A percentile compares a stretch with the other conserved stretches of the same genome.
Evolutionary conservation across 2,797 vertebrate genomes (phyloP).

Genomic region (Scyliorhinus canicula): DNA sequence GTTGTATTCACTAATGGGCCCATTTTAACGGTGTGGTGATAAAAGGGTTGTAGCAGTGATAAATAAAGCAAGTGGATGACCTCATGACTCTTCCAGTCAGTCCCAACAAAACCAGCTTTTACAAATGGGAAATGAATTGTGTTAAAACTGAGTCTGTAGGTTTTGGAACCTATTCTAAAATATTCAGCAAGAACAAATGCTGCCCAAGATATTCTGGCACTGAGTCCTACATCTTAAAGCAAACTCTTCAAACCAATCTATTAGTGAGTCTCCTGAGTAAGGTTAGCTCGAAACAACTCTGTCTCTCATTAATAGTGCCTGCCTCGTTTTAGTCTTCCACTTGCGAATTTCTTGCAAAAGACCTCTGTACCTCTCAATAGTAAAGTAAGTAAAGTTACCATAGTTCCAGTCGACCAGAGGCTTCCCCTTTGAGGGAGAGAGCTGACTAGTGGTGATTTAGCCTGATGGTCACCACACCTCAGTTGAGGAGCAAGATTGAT

Average conservation of each 20-base stretch:
- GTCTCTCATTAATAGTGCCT: not conserved
- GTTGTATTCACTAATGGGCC: constrained; percentile 28
- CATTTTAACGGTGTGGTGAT: not conserved
- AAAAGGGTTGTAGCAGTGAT: constrained; percentile 11
- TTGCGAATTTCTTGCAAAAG: not conserved
- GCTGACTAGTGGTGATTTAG: no score
- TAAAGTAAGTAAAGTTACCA: no score
- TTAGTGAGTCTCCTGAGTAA: not conserved
- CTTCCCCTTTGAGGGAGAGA: no score
- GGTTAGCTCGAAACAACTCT: not conserved
- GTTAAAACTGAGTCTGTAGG: not conserved
- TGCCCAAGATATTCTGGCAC: not conserved
- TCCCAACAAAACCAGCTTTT: constrained; percentile 17
- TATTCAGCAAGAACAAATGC: not conserved
- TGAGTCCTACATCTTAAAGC: not conserved
- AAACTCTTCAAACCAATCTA: constrained; percentile 19
- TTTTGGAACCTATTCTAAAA: not conserved
- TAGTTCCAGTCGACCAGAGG: no score
- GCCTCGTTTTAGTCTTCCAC: not conserved
- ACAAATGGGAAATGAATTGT: constrained; percentile 4
- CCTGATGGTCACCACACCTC: no score
- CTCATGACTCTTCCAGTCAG: constrained; percentile 23
- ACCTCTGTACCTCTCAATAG: not conserved
- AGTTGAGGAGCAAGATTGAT: no score
- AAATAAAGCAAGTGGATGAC: constrained; percentile 20